phyloP scores from a whole-genome alignment of 1,140 invertebrate species.

The Pantala flavescens region DNA sequence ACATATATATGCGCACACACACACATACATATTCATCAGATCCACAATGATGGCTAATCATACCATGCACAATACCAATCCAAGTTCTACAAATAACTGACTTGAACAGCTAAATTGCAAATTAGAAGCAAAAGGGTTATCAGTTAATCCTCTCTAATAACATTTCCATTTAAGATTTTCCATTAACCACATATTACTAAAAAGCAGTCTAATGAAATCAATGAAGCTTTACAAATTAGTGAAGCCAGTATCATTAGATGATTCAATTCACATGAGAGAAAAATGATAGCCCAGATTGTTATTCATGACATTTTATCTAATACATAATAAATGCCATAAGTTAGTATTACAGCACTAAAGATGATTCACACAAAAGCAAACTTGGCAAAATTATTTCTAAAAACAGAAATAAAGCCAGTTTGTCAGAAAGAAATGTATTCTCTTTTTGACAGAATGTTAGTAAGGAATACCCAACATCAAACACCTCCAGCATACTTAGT shows the following conservation, averaged over 20 bases:
- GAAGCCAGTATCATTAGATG: background rate
- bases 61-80: too few species aligned
- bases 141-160: too few species aligned
- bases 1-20: too few species aligned
- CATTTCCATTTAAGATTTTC: too few species aligned
- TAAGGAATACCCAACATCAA: background rate
- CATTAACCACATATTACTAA: too few species aligned
- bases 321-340: slow-evolving; percentile 7
- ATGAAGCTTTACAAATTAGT: background rate
- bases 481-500: background rate
- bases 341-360: background rate
- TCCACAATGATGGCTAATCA: too few species aligned
- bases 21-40: too few species aligned
- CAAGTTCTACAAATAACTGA: too few species aligned
- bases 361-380: background rate
- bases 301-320: background rate
- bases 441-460: background rate
- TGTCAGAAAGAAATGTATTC: background rate
- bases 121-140: too few species aligned
- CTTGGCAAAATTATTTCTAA: slow-evolving; percentile 15
- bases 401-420: slow-evolving; percentile 14
- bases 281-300: background rate
- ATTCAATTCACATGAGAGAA: background rate
- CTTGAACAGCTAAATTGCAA: too few species aligned
- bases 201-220: too few species aligned